Conservation (phyloP, 2,113 vertebrate species). For the Riparia riparia region DNA sequence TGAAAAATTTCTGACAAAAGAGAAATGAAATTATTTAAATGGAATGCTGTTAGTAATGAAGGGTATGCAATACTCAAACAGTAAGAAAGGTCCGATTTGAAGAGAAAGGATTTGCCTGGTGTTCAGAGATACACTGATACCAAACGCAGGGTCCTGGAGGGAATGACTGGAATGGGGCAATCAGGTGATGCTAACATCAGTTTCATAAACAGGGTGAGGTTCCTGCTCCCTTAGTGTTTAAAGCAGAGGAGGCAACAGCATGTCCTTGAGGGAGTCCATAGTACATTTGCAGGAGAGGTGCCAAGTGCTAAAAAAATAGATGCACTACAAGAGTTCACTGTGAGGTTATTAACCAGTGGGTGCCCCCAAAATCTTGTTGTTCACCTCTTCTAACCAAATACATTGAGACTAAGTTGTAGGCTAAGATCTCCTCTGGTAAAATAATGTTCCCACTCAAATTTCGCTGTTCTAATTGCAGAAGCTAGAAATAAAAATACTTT, state of each 20-base stretch:
- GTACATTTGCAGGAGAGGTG: not conserved
- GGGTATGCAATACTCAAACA: not conserved
- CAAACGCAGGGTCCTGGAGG: not conserved
- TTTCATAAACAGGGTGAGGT: not conserved
- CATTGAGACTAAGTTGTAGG: conserved; percentile 13
- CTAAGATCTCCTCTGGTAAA: conserved; percentile 9
- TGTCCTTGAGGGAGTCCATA: not conserved
- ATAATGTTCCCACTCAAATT: conserved; percentile 45
- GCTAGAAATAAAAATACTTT: conserved; percentile 53
- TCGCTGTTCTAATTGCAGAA: conserved; percentile 57
- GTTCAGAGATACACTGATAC: not conserved
- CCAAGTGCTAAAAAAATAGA: not conserved
- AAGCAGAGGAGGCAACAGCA: not conserved
- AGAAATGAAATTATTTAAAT: not conserved
- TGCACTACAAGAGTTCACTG: not conserved
- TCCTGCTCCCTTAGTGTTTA: not conserved
- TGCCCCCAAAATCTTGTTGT: not conserved
- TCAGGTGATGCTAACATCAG: not conserved
- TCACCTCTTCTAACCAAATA: not conserved
- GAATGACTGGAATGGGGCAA: not conserved
- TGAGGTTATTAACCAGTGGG: not conserved
- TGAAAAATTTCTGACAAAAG: not conserved
- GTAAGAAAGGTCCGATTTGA: not conserved
- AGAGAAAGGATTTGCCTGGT: not conserved
- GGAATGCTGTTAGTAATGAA: not conserved